phyloP scores from a whole-genome alignment of 2,888 invertebrate genomes.

The Metalampra italica region DNA sequence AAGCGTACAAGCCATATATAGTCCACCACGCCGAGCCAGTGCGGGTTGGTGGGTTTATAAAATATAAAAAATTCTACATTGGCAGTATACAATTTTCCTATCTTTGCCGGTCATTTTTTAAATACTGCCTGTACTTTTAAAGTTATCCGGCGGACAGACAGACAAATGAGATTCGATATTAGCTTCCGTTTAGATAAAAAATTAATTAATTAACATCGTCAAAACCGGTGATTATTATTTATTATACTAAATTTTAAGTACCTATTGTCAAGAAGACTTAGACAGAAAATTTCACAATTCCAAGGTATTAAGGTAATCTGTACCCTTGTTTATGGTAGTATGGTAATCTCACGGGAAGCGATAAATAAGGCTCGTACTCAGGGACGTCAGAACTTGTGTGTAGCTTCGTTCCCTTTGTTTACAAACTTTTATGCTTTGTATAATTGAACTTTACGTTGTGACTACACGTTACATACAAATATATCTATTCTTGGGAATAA shows the following conservation, averaged over 20 bases:
- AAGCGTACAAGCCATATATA: too few species aligned
- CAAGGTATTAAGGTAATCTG: slow-evolving; percentile 7
- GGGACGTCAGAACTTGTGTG: slow-evolving; percentile 34
- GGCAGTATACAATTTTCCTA: too few species aligned
- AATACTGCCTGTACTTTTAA: too few species aligned
- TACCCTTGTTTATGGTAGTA: slow-evolving; percentile 20
- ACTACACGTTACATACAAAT: not conserved
- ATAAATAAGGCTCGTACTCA: slow-evolving; percentile 44
- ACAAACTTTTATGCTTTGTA: slow-evolving; percentile 42
- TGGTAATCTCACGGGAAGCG: slow-evolving; percentile 47
- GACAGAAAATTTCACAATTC: not conserved
- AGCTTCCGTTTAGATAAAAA: too few species aligned
- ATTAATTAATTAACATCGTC: too few species aligned
- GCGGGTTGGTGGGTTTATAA: too few species aligned
- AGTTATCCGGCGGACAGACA: too few species aligned
- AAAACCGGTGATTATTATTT: too few species aligned
- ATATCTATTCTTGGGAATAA: not conserved
- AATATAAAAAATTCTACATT: too few species aligned
- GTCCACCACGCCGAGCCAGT: too few species aligned
- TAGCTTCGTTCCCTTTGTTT: slow-evolving; percentile 38
- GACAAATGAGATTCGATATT: too few species aligned
- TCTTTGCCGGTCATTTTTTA: too few species aligned
- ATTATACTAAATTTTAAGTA: not conserved
- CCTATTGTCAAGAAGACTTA: not conserved
- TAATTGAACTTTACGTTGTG: slow-evolving; percentile 32